These are phyloP conservation scores for Ptiloglossa arizonensis DNA, from an alignment of 1,140 invertebrate genomes.

Conservation along the genomic window DNA sequence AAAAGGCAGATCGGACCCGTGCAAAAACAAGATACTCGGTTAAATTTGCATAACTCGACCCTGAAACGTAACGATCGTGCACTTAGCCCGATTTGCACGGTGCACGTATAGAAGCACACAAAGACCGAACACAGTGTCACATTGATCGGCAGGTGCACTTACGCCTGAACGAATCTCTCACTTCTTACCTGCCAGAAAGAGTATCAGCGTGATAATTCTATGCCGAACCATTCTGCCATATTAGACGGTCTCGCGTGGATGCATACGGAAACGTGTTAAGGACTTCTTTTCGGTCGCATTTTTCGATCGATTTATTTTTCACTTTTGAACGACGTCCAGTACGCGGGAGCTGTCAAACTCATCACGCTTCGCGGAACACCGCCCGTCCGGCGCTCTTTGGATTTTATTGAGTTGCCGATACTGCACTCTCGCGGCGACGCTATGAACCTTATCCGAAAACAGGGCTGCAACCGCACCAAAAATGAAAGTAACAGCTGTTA, in stretches of 20 bases:
- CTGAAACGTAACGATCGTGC: conserved; percentile 65
- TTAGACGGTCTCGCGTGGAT: conserved; percentile 60
- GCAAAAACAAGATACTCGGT: conserved; percentile 24
- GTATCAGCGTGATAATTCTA: conserved; percentile 69
- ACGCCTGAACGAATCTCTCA: conserved; percentile 19
- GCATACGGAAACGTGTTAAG: conserved; percentile 47
- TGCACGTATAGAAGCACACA: conserved; percentile 34
- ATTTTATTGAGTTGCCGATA: conserved; percentile 59
- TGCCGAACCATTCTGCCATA: conserved; percentile 76
- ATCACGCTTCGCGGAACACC: conserved; percentile 67
- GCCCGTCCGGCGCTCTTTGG: conserved; percentile 58
- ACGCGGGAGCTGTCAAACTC: conserved; percentile 59
- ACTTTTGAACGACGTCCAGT: conserved; percentile 16
- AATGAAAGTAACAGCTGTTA: conserved; percentile 25
- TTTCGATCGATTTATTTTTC: conserved; percentile 35
- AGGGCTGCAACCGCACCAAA: conserved; percentile 39
- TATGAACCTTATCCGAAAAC: conserved; percentile 10
- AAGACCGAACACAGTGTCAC: conserved; percentile 29
- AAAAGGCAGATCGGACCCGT: background rate
- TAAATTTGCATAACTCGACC: conserved; percentile 65
- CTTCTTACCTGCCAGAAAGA: conserved; percentile 73
- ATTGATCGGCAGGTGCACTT: conserved; percentile 56
- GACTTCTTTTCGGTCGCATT: conserved; percentile 49
- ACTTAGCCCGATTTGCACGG: conserved; percentile 44
- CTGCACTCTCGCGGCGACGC: conserved; percentile 9